Base-by-base conservation (phyloP, 2,888 invertebrate species). In the Ochropleura plecta region DNA sequence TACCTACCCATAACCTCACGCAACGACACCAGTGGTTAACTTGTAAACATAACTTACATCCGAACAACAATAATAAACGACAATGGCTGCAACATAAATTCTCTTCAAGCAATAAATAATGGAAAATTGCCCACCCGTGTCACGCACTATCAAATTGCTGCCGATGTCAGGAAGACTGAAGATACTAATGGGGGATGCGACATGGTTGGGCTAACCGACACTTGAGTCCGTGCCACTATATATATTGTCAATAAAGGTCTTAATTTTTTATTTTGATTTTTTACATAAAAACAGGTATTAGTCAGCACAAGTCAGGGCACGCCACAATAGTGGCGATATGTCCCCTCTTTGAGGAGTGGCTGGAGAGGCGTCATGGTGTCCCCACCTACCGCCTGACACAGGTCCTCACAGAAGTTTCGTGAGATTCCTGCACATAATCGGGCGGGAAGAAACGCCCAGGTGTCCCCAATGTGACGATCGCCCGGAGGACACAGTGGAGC, bases 81-180 rank as follows among this genome's bases (percentile, higher is more conserved):
- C 89, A 89, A 90, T 89, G 90, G 89, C 84, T 78, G 88, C 90
- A 89, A 89, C 92, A 93, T 95, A 95, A 94, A 95, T 94, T 92
- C 90, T 89, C 42, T 87, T 73, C 79, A 85, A 87, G 86, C 92
- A 77, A 94, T 95, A 95, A 95, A 95, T 95, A 94, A 94, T 92
- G 94, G 93, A 89, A 92, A 94, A 95, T 94, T 93, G 94, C 94
- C 93, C 92, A 93, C 94, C 94, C 94, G 84, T 93, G 95, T 94
- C 94, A 92, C 89, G 86, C 82, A 88, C 91, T 94, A 93, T 94
- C 94, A 94, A 93, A 94, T 93, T 92, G 92, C 90, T 89, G 87
- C 87, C 90, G 88, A 77, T 81, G 77, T 77, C 84, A 72, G 74
- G 42, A 82, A 68, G 75, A 51, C 72, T 71, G 63, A 72, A 72